Conservation (phyloP, 2,797 vertebrate species). For the Chrosomus eos region DNA sequence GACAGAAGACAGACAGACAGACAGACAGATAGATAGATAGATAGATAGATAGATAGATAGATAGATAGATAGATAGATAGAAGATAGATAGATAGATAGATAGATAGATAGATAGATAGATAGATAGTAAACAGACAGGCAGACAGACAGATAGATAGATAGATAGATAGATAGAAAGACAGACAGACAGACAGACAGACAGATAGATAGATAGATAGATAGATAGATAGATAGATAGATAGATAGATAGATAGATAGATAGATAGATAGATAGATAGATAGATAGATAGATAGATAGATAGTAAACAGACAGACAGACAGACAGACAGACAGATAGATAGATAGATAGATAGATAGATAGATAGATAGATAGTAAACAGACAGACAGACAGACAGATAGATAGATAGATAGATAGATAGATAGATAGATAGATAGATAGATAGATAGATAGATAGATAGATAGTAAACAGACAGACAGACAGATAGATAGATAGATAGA, state of each 20-base stretch:
- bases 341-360: background rate
- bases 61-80: background rate
- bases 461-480: background rate
- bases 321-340: background rate
- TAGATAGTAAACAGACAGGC: background rate
- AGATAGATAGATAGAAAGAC: background rate
- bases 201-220: constrained; percentile 2
- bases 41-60: background rate
- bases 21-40: background rate
- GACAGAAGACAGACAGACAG: background rate
- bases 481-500: background rate
- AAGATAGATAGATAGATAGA: background rate
- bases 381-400: background rate
- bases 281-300: background rate
- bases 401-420: background rate
- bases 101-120: background rate
- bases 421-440: background rate
- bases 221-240: background rate
- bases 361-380: background rate
- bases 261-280: background rate
- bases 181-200: too few relatives aligned
- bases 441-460: background rate
- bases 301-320: background rate
- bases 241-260: background rate
- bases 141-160: background rate